Percentiles rank a stretch among this genome's conserved stretches.
Conservation (phyloP, 2,113 vertebrate genomes). For the Peromyscus maniculatus region DNA sequence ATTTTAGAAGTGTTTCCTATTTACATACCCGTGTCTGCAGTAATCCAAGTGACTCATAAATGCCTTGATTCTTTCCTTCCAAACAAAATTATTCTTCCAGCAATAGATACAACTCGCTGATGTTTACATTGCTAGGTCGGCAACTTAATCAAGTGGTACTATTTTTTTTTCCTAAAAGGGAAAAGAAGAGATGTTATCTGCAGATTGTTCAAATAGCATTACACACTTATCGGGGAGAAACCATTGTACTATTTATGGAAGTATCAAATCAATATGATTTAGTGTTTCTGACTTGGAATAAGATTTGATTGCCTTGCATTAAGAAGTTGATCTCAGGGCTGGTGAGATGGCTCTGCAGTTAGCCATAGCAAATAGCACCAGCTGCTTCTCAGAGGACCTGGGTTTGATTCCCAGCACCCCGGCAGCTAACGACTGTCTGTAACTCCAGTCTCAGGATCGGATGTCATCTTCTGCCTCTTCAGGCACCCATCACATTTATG, state of each 20-base stretch:
- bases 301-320: slow-evolving; percentile 34
- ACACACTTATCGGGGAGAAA: neutral
- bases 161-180: slow-evolving; percentile 70
- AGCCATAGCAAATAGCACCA: neutral
- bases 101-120: neutral
- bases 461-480: neutral
- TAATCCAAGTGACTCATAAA: slow-evolving; percentile 54
- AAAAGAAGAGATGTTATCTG: slow-evolving; percentile 38
- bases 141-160: slow-evolving; percentile 61
- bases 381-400: neutral
- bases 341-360: neutral
- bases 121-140: slow-evolving; percentile 14
- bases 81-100: slow-evolving; percentile 51
- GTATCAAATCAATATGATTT: neutral
- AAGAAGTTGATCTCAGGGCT: neutral
- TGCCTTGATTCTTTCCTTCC: slow-evolving; percentile 70
- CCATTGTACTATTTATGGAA: slow-evolving; percentile 34
- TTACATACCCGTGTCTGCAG: slow-evolving; percentile 7
- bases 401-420: neutral
- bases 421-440: no score
- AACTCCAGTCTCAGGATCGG: neutral
- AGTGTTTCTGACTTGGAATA: slow-evolving; percentile 53
- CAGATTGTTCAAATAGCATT: slow-evolving; percentile 27
- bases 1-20: slow-evolving; percentile 52
- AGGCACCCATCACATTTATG: neutral